Base-by-base conservation (phyloP, 23 tunicate genomes). In the Styela clava region DNA sequence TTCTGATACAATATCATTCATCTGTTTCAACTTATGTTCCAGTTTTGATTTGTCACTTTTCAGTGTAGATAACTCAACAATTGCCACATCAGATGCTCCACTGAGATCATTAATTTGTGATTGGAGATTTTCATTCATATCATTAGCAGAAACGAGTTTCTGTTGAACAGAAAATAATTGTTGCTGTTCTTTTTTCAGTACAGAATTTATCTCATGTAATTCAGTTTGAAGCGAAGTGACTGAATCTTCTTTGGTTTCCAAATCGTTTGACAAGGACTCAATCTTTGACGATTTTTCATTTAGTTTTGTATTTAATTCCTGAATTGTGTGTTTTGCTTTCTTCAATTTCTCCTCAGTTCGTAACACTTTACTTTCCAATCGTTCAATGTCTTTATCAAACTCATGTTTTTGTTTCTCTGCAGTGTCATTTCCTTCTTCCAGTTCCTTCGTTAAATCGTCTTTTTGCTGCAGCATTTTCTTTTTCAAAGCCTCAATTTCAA, bases 391-490 rank as follows among this genome's bases (percentile, higher is more conserved):
- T 28, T 73, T 35, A 20, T 84, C 82, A 36, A 80, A 73, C 24
- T 73, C 64, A 2, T 28, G 33, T 56, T 80, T 85, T 67, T 62
- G 70, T 1, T 24, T 62, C 35, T 79, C 78, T 23, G 27, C 63
- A 56, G 82, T 74, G 20, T 79, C 61, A 62, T 84, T 74, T 24
- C 82, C 78, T 26, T 84, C 85, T 3, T 74, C 64, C 16, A 90
- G 30, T 33, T 85, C 89, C 61, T 76, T 69, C 73, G 61, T 81
- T 3, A 81, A 63, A 21, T 74, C 85, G 3, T 85, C 68, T 33
- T 85, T 86, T 16, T 85, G 76, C 32, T 56, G 24, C 86, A 73
- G 65, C 79, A 81, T 74, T 23, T 63, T 61, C 68, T 12, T 52
- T 35, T 76, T 85, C n/a, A 90, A 33, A 24, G n/a, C 25, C 24